Conservation (phyloP, 2,888 invertebrate genomes). For the Mesoligia furuncula region DNA sequence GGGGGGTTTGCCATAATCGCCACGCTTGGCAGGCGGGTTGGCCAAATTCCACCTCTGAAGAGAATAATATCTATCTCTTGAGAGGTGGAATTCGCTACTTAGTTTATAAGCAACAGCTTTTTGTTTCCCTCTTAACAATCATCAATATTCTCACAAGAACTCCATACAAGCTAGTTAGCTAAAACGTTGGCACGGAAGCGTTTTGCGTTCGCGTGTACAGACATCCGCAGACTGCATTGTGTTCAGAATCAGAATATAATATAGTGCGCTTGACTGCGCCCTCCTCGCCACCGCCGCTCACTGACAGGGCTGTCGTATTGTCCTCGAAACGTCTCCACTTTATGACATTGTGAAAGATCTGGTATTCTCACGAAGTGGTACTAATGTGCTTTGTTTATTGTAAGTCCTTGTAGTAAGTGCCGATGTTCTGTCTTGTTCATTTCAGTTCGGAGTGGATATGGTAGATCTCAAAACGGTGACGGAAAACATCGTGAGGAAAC, state of each 20-base stretch:
- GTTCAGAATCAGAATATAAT: conserved; percentile 77
- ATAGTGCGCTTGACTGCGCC: conserved; percentile 79
- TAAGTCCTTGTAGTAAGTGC: conserved; percentile 2
- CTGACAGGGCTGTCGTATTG: conserved; percentile 58
- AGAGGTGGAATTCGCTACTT: background rate
- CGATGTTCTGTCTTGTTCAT: conserved; percentile 10
- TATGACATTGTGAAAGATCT: conserved; percentile 17
- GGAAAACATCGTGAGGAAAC: background rate
- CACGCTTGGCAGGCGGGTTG: too few species aligned
- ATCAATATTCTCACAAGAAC: conserved; percentile 15
- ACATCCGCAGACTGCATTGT: conserved; percentile 74
- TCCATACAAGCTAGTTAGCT: conserved; percentile 23
- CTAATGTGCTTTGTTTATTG: conserved; percentile 36
- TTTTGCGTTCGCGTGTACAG: conserved; percentile 63
- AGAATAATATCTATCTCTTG: background rate
- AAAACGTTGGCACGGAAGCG: conserved; percentile 42
- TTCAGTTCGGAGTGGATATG: background rate
- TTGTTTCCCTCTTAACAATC: conserved; percentile 15
- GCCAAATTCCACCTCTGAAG: background rate
- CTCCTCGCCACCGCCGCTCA: conserved; percentile 49
- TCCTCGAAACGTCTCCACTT: conserved; percentile 61
- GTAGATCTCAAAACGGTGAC: background rate
- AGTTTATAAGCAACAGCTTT: background rate
- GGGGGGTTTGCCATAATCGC: too few species aligned
- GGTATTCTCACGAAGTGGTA: conserved; percentile 36